Conservation (phyloP, 2,888 invertebrate species). For the Cheiracanthium punctorium region DNA sequence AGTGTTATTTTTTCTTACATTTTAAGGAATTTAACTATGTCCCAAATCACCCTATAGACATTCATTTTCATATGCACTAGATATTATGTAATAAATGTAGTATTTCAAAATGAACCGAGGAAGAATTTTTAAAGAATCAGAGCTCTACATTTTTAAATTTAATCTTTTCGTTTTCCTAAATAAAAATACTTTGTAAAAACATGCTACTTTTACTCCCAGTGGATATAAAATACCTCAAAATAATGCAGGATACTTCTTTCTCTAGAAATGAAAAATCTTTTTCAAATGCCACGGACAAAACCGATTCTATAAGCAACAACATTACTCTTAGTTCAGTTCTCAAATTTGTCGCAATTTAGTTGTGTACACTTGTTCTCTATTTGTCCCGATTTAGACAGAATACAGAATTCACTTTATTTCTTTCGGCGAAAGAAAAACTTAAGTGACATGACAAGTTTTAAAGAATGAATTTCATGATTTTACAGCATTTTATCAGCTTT, state of each 20-base stretch:
- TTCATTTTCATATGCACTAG: no score
- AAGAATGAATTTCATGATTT: background rate
- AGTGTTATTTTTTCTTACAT: no score
- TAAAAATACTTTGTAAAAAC: background rate
- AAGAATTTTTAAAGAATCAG: background rate
- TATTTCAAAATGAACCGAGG: no score
- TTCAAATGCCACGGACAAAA: constrained; percentile 2
- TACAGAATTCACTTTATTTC: background rate
- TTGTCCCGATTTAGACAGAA: background rate
- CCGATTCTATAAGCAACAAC: background rate
- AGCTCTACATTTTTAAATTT: background rate
- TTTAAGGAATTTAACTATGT: no score
- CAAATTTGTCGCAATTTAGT: background rate
- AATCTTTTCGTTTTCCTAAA: background rate
- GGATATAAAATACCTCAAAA: background rate
- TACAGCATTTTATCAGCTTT: no score
- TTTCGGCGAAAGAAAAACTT: background rate
- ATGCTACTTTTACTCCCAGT: background rate
- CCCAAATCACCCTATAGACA: no score
- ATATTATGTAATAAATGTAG: no score
- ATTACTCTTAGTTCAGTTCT: constrained; percentile 7
- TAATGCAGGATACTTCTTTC: background rate
- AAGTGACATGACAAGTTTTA: background rate
- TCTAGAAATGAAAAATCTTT: background rate
- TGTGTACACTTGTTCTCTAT: background rate